Conservation (phyloP, 2,797 vertebrate species). For the Thunnus albacares region DNA sequence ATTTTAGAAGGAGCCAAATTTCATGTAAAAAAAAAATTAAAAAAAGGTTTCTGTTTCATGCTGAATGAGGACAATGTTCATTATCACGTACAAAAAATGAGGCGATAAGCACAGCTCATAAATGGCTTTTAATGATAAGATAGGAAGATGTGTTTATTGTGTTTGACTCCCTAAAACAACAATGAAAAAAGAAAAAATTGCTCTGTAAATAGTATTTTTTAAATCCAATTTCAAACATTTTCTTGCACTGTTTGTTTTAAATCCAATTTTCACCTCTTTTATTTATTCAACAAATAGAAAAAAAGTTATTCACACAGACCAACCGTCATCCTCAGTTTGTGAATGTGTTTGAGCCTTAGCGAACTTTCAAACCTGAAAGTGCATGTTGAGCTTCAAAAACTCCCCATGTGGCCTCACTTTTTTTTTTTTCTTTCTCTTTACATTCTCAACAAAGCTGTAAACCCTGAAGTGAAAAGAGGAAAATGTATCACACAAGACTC, state of each 20-base stretch:
- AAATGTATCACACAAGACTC: background rate
- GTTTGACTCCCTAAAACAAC: background rate
- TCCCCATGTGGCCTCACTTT: background rate
- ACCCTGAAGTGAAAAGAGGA: background rate
- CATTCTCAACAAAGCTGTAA: constrained; percentile 6
- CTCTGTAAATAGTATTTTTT: background rate
- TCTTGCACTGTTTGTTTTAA: background rate
- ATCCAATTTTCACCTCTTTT: background rate
- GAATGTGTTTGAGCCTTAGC: background rate
- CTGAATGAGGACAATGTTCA: no score
- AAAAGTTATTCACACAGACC: background rate
- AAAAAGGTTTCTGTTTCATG: no score
- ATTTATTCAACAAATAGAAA: background rate
- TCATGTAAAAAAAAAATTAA: no score
- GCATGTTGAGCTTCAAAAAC: background rate
- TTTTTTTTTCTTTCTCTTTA: background rate
- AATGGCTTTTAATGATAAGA: background rate
- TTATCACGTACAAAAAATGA: no score
- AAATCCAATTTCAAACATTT: background rate
- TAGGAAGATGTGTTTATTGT: background rate
- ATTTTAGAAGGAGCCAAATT: no score
- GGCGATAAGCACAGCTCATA: no score
- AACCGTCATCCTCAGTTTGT: background rate
- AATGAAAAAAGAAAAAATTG: no score
- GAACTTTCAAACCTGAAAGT: constrained; percentile 1